Evolutionary conservation across 2,797 vertebrate species (phyloP).

Genomic region (Triplophysa yarkandensis): DNA sequence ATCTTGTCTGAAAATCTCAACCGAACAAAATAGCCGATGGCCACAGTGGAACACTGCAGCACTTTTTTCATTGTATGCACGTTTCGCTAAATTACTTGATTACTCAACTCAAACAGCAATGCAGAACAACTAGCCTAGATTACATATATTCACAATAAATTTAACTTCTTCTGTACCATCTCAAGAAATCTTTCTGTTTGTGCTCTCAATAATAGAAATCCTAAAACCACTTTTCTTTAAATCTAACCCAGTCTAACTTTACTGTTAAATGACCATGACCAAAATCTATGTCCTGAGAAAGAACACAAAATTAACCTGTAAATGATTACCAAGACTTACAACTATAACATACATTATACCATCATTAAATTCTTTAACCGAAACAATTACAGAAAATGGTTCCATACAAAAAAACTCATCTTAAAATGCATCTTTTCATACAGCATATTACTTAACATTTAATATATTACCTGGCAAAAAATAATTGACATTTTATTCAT

Average conservation of each 20-base stretch:
- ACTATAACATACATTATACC: background rate
- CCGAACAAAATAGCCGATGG: background rate
- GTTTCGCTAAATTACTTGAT: background rate
- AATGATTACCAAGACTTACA: background rate
- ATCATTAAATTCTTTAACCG: background rate
- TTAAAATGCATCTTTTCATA: background rate
- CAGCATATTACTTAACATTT: background rate
- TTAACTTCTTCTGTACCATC: background rate
- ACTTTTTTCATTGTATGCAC: background rate
- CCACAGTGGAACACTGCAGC: background rate
- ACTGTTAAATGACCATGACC: background rate
- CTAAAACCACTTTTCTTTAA: background rate
- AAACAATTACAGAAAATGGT: background rate
- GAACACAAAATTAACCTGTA: background rate
- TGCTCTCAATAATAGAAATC: background rate
- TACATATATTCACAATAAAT: background rate
- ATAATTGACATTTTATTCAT: background rate
- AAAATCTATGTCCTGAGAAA: background rate
- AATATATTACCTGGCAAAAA: background rate
- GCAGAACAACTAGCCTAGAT: background rate
- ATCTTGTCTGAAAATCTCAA: slow-evolving; percentile 15
- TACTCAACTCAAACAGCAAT: slow-evolving; percentile 5
- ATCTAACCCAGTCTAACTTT: background rate
- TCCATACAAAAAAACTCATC: background rate
- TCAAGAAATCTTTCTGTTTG: background rate